These are phyloP conservation scores for Ascaphus truei DNA, from an alignment of 2,113 vertebrate species.

Conservation along the genomic window DNA sequence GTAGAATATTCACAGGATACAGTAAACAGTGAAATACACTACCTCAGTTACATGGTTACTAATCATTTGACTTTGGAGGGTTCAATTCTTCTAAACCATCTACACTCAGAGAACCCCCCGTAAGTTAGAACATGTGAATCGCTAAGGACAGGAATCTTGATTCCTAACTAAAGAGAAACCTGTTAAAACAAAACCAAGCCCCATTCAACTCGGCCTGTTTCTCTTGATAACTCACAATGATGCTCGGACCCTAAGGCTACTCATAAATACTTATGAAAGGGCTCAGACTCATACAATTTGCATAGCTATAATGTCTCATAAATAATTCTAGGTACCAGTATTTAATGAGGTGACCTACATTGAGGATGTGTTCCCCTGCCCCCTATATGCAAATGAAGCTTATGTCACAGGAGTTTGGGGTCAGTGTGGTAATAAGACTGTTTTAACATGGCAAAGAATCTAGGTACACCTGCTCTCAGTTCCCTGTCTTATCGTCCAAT, in stretches of 20 bases:
- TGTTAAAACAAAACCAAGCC: background rate
- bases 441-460: background rate
- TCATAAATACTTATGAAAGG: slow-evolving; percentile 44
- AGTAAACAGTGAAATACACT: too few relatives aligned
- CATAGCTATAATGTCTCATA: slow-evolving; percentile 46
- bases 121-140: too few relatives aligned
- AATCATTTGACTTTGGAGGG: too few relatives aligned
- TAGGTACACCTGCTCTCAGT: background rate
- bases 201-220: background rate
- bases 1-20: too few relatives aligned
- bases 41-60: too few relatives aligned
- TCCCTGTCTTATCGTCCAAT: background rate
- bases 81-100: too few relatives aligned
- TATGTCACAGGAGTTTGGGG: background rate
- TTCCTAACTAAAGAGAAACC: too few relatives aligned
- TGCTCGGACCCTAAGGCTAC: background rate
- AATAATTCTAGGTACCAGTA: slow-evolving; percentile 46
- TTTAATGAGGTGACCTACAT: slow-evolving; percentile 47
- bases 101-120: too few relatives aligned
- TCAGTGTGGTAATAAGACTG: background rate
- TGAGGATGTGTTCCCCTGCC: slow-evolving; percentile 21
- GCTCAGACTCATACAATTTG: slow-evolving; percentile 43
- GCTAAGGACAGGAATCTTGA: too few relatives aligned
- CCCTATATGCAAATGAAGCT: slow-evolving; percentile 33
- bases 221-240: background rate